A percentile compares a stretch with the other conserved stretches of the same genome.
These are phyloP conservation scores for Lophochroa leadbeateri DNA, from an alignment of 2,113 vertebrate species.

Conservation along the genomic window DNA sequence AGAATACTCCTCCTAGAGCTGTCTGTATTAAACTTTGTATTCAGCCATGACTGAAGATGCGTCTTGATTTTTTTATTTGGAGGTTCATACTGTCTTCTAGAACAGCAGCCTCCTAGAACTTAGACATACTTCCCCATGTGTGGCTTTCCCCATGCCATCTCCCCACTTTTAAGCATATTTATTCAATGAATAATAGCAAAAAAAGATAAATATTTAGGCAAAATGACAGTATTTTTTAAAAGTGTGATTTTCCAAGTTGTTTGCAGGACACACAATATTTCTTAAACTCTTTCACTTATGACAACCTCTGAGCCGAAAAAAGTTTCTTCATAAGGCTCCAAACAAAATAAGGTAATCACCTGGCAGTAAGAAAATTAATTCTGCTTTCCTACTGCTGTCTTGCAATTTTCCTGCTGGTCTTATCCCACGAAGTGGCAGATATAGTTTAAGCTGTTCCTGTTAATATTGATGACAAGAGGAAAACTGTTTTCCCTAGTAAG, in stretches of 20 bases:
- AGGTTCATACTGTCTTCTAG: neutral
- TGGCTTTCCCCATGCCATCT: neutral
- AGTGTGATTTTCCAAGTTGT: neutral
- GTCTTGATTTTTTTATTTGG: neutral
- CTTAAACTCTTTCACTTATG: fast-evolving
- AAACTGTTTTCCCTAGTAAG: neutral
- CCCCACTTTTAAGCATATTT: neutral
- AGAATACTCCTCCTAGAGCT: neutral
- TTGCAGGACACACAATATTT: neutral
- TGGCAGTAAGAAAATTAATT: neutral
- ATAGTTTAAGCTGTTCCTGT: neutral
- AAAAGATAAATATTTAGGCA: neutral
- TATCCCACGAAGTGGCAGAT: neutral
- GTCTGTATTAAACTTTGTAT: neutral
- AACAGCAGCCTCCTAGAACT: neutral
- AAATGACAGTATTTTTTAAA: neutral
- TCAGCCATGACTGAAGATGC: neutral
- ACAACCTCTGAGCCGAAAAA: neutral
- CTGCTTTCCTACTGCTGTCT: neutral
- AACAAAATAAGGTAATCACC: neutral
- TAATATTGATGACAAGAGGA: neutral
- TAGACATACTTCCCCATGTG: neutral
- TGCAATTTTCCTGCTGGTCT: neutral
- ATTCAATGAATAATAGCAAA: neutral
- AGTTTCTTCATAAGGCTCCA: neutral